Base-by-base conservation (phyloP, 2,797 vertebrate species). In the Gephyroberyx darwinii region DNA sequence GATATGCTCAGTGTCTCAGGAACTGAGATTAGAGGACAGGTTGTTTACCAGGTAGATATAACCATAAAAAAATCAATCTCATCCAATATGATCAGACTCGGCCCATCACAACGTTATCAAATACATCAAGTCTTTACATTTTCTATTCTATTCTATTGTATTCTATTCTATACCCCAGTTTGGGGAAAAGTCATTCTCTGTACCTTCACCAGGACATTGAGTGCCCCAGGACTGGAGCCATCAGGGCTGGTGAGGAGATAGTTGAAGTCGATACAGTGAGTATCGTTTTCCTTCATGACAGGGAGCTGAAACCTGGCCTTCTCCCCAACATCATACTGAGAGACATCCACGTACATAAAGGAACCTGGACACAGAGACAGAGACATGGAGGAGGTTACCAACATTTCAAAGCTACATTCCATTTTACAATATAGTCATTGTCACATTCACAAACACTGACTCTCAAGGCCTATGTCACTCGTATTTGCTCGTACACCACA, bases 241-340 rank as follows among this genome's bases (percentile, higher is more conserved):
- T 95, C 96, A 4, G 95, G 94, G 85, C 95, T 96, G 67, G 93
- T 95, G 65, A 99, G 92, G 55, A 97, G 92, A 89, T 99, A 99
- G 92, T 95, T 99, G 91, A 99, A 99, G 92, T 99, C 98, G 0
- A 99, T 97, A 63, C 98, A 99, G 88, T 99, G 98, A 1, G 98
- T 99, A 82, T 99, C 98, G 0, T 99, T 99, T 89, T 99, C 98
- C 89, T 98, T 99, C 98, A 99, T 98, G 0, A 96, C 94, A 0
- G 98, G 98, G 72, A 99, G 95, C 88, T 96, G 96, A 35, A 99
- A 96, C 37, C 97, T 92, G 56, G 97, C 95, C 85, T 96, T 97
- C 88, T 98, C 96, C 66, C 98, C 98, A 0, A 93, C 89, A 53
- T 97, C 95, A 1, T 96, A 96, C 88, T 96, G 94, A 13, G 97